phyloP scores from a whole-genome alignment of 1,140 invertebrate genomes.

The Aleiodes sp. region DNA sequence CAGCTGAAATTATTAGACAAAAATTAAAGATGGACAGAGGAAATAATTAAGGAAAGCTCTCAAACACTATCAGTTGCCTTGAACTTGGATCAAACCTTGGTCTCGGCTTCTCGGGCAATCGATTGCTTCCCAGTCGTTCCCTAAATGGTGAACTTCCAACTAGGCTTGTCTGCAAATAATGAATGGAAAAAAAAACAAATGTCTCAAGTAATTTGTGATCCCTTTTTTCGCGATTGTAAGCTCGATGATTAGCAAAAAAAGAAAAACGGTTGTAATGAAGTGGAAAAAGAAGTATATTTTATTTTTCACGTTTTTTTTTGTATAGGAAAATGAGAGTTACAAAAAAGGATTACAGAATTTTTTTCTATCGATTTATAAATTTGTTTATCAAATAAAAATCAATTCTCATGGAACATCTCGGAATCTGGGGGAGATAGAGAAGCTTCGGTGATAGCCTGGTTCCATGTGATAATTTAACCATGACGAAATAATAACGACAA shows the following conservation, averaged over 20 bases:
- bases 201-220: background rate
- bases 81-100: slow-evolving; percentile 78
- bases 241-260: no score
- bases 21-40: slow-evolving; percentile 37
- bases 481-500: background rate
- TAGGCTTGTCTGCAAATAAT: slow-evolving; percentile 63
- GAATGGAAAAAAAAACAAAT: background rate
- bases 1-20: slow-evolving; percentile 32
- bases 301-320: no score
- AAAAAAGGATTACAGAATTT: no score
- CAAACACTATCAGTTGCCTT: no score
- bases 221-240: no score
- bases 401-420: no score
- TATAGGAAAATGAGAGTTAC: no score
- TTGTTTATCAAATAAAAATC: no score
- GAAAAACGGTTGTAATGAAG: slow-evolving; percentile 32
- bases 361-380: background rate
- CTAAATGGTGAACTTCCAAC: slow-evolving; percentile 82
- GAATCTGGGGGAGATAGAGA: no score
- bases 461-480: no score
- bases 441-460: no score
- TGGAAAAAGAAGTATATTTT: no score
- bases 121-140: slow-evolving; percentile 86
- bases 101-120: slow-evolving; percentile 81
- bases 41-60: slow-evolving; percentile 33